Base-by-base conservation (phyloP, 2,113 vertebrate species). In the Oxyura jamaicensis region DNA sequence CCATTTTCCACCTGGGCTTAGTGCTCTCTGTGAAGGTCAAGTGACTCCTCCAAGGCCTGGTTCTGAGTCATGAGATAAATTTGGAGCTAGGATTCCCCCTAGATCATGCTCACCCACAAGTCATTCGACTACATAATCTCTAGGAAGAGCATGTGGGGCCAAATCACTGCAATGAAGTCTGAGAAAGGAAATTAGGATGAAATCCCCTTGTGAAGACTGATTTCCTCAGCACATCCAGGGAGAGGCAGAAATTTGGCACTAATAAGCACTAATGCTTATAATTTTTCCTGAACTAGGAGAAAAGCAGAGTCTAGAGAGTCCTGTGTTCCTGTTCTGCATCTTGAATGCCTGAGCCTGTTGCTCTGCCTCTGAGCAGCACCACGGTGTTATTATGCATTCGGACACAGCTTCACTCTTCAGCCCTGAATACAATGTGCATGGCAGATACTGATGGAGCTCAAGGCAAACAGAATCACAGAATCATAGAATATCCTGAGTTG, bases 11-110 rank as follows among this genome's bases (percentile, higher is more conserved):
- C 55, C 16, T 53, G 63, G 86, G 9, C 52, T 76, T 29, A 94
- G 15, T 9, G 22, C 77, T 79, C 42, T 67, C 83, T n/a, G 8
- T 56, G 41, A 89, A 91, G n/a, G 65, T 94, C 93, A 90, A 90
- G 65, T 85, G 83, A 94, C 41, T 86, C 35, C 59, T 62, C 28
- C 35, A 63, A 6, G 1, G 18, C 67, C 33, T n/a, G 48, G 15
- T 83, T n/a, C 50, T 95, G 88, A 96, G 44, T 96, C 55, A 92
- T 65, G 48, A 82, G 62, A 59, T 93, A 95, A 90, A 79, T 50
- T 72, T 29, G 50, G 86, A 94, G 41, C 48, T 59, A 73, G 90
- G 66, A 91, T 94, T 96, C 62, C 83, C 72, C 72, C 68, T 74
- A 63, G 41, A 62, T 88, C 65, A 41, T 56, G 82, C 25, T 76